Base-by-base conservation (phyloP, 1,140 invertebrate genomes). In the Listronotus oregonensis region DNA sequence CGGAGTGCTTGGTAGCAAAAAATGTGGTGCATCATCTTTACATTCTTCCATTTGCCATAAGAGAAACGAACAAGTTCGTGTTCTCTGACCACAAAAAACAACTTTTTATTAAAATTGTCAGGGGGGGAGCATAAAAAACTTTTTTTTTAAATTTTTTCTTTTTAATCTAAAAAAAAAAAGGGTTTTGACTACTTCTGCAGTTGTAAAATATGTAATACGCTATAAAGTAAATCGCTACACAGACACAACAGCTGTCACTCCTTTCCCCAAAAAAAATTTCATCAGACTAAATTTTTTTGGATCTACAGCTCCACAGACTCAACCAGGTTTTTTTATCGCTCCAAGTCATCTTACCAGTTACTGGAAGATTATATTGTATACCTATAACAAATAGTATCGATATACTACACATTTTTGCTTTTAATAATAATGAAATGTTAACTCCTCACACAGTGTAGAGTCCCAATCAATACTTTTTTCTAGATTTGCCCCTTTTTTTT, bases 1-100 rank as follows among this genome's bases (percentile, higher is more conserved):
- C 85, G 91, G 0, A 90, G 92, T 0, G 90, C 89, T 73, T 93
- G 90, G 76, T 94, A 95, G 68, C 89, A 93, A 76, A 93, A 93
- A 42, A 93, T 89, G 67, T 94, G 91, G 78, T 94, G 91, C 80
- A 95, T 87, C 83, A 94, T 87, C 71, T 87, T 88, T 0, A 94
- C 90, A 7, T 88, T 86, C 68, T 89, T 88, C 90, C 91, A 94
- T 69, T 88, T 86, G 50, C 88, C 88, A 69, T 93, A 94, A 10
- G 88, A 90, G 69, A 93, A 92, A 43, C 89, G 86, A 9, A 93
- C 90, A 12, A 94, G 80, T 77, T 93, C 90, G 74, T 90, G 88
- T 77, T 92, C 90, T 7, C 90, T 83, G 5, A 93, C 86, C 85
- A n/a, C n/a, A n/a, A n/a, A n/a, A n/a, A n/a, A n/a, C n/a, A n/a